Evolutionary conservation across 2,113 vertebrate genomes (phyloP), one percentile per base, ranked within the genome.

Genomic region (Dasypus novemcinctus): DNA sequence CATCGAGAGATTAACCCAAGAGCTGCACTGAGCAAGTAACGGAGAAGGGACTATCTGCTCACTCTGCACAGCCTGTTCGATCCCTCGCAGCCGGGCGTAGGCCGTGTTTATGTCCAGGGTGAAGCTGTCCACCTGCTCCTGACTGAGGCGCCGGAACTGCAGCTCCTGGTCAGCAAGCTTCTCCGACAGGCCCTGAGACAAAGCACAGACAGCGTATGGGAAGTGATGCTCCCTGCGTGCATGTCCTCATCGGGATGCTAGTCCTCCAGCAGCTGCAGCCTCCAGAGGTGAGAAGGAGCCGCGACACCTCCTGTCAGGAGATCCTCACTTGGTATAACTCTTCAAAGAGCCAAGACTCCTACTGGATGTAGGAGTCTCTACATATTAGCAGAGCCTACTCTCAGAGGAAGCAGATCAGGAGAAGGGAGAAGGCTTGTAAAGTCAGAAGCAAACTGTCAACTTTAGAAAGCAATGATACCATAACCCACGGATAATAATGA

Each of bases 51-150:
- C 20, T 36, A 4, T 2, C 7, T 80, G 97, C 99, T 99, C 98
- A 99, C 99, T 99, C 98, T 99, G 99, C 0, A 99, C 99, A 59
- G 99, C 99, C 96, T 99, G 99, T 95, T 99, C 99, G 6, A 99
- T 99, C 7, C 99, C 99, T 93, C 99, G 99, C 76, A 99, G 98
- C 75, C 99, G 97, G 71, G 99, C 99, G 0, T 99, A 99, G 69
- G 99, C 99, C 2, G 99, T 98, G 96, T 99, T 99, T 96, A 99
- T 99, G 63, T 99, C 99, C 98, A 99, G 90, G 20, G 99, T 99
- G 98, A 99, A 99, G 98, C 98, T 99, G 95, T 99, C 99, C 0
- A 99, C 98, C 97, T 99, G 99, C 29, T 99, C 99, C 98, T 99
- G 99, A 82, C 98, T 98, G 78, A 99, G 98, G 92, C 99, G 99